Conservation (phyloP, 2,888 invertebrate genomes). For the Hyppa rectilinea region DNA sequence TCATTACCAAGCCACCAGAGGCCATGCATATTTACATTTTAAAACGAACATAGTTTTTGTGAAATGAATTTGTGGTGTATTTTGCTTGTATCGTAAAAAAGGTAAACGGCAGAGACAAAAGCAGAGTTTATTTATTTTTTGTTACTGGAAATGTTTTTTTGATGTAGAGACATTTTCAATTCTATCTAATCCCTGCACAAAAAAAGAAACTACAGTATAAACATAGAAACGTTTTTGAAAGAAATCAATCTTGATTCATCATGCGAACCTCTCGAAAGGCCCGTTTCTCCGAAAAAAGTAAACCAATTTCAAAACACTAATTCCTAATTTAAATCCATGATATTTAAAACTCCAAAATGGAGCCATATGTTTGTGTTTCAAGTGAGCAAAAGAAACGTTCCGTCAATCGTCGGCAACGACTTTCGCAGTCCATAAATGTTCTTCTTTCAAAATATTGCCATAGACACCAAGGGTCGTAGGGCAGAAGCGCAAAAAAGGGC, state of each 20-base stretch:
- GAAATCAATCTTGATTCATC: slow-evolving; percentile 17
- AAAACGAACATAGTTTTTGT: slow-evolving; percentile 35
- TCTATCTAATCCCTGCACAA: not conserved
- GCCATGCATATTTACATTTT: slow-evolving; percentile 46
- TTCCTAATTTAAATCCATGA: slow-evolving; percentile 60
- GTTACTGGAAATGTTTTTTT: not conserved
- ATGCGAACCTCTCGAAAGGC: not conserved
- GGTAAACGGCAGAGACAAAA: not conserved
- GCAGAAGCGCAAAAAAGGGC: slow-evolving; percentile 43
- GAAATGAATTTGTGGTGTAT: slow-evolving; percentile 32
- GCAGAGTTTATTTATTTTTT: not conserved
- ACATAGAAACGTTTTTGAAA: not conserved
- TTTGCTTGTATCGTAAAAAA: slow-evolving; percentile 12
- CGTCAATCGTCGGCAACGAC: slow-evolving; percentile 73
- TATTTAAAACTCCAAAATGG: slow-evolving; percentile 37
- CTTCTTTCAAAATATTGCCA: slow-evolving; percentile 83
- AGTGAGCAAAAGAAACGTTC: slow-evolving; percentile 62
- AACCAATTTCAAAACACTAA: slow-evolving; percentile 48
- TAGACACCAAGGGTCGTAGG: slow-evolving; percentile 46
- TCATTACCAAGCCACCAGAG: slow-evolving; percentile 44
- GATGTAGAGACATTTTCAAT: not conserved
- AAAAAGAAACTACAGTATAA: not conserved
- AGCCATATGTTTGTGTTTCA: slow-evolving; percentile 59
- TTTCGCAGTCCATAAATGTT: slow-evolving; percentile 86
- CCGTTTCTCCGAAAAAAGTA: slow-evolving; percentile 21